Evolutionary conservation across 2,113 vertebrate species (phyloP).

Genomic region (Mionectes macconnelli): DNA sequence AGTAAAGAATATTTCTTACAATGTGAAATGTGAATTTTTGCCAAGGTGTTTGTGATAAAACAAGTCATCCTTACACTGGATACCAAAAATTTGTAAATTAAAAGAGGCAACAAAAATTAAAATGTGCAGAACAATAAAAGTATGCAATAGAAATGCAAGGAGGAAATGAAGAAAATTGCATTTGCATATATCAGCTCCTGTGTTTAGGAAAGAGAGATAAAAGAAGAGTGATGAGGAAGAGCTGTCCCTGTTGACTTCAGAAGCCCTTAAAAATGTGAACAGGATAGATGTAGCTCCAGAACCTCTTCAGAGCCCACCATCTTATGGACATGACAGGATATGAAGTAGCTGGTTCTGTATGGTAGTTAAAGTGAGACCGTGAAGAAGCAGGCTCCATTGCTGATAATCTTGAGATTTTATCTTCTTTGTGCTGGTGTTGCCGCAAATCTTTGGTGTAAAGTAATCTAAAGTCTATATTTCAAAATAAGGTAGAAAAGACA

Average conservation of each 20-base stretch:
- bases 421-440: neutral
- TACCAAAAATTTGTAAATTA: neutral
- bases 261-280: neutral
- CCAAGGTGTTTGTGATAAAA: neutral
- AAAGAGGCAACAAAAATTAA: neutral
- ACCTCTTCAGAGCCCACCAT: neutral
- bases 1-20: neutral
- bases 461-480: neutral
- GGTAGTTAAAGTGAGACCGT: neutral
- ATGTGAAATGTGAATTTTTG: neutral
- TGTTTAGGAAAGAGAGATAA: neutral
- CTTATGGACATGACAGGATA: neutral
- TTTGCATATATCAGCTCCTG: neutral
- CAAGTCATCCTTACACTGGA: neutral
- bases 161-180: neutral
- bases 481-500: neutral
- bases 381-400: neutral
- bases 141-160: neutral
- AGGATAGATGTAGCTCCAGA: neutral
- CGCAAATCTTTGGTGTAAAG: neutral
- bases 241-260: neutral
- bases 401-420: neutral
- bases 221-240: neutral
- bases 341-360: neutral
- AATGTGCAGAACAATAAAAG: neutral